phyloP scores from a whole-genome alignment of 2,797 vertebrate genomes.

The Cossypha niveicapilla region DNA sequence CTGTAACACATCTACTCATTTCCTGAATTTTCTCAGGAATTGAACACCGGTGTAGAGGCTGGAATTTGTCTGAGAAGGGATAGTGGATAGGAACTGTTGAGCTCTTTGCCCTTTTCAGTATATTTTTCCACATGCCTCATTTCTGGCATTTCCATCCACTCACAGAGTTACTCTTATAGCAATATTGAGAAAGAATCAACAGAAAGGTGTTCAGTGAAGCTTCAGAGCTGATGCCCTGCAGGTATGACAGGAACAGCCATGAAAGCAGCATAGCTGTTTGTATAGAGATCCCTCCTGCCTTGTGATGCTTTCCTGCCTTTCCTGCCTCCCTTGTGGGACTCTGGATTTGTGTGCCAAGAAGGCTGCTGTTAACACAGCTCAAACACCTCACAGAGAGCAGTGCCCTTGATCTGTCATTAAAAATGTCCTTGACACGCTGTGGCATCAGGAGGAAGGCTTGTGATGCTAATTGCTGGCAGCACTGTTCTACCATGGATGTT shows the following conservation, averaged over 20 bases:
- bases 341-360: background rate
- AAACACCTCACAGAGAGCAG: background rate
- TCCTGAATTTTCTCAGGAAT: background rate
- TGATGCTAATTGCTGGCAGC: conserved; percentile 6
- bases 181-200: background rate
- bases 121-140: background rate
- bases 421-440: conserved; percentile 10
- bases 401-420: conserved; percentile 51
- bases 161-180: background rate
- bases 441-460: background rate
- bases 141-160: background rate
- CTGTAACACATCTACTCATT: background rate
- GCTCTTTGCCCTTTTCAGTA: background rate
- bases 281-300: background rate
- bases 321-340: background rate
- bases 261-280: background rate
- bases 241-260: background rate
- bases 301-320: background rate
- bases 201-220: background rate
- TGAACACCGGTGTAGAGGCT: background rate
- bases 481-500: background rate
- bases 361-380: background rate
- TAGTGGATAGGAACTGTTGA: background rate
- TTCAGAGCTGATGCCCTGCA: background rate
- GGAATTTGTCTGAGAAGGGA: background rate